Percentiles rank a stretch among this genome's conserved stretches.
Conservation (phyloP, 2,797 vertebrate genomes). For the Acrossocheilus wenchowensis region DNA sequence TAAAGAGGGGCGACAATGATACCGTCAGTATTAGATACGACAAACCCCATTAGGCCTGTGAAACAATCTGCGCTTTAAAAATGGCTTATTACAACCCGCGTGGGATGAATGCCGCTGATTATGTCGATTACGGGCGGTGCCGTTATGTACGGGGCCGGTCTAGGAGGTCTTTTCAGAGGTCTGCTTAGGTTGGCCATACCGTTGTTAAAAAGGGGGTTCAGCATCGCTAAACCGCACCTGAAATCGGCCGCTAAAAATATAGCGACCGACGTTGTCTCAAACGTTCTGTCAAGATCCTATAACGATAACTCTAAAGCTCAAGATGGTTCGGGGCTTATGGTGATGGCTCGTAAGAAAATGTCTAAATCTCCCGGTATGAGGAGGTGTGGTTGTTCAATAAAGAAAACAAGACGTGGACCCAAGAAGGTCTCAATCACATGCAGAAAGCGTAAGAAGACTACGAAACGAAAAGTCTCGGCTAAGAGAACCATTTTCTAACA, state of each 20-base stretch:
- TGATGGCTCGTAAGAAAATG: not conserved
- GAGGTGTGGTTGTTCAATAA: not conserved
- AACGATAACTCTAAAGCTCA: too few relatives aligned
- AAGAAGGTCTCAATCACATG: not conserved
- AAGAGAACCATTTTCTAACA: too few relatives aligned
- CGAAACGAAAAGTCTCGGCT: too few relatives aligned
- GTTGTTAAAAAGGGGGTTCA: too few relatives aligned
- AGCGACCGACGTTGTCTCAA: not conserved
- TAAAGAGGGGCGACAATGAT: not conserved
- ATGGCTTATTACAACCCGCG: not conserved
- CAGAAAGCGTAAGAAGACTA: not conserved
- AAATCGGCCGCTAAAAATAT: not conserved
- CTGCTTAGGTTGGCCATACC: not conserved
- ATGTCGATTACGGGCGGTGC: not conserved
- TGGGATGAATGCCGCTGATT: fast-evolving
- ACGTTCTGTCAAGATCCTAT: not conserved
- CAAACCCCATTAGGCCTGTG: not conserved
- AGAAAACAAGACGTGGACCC: too few relatives aligned
- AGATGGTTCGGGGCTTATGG: not conserved
- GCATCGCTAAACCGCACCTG: not conserved
- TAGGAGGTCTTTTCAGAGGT: not conserved
- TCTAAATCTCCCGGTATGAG: not conserved
- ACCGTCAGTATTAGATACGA: slow-evolving; percentile 18
- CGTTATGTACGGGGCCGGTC: not conserved
- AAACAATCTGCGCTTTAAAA: not conserved